These are phyloP conservation scores for Numida meleagris DNA, from an alignment of 2,113 vertebrate species.

Conservation along the genomic window DNA sequence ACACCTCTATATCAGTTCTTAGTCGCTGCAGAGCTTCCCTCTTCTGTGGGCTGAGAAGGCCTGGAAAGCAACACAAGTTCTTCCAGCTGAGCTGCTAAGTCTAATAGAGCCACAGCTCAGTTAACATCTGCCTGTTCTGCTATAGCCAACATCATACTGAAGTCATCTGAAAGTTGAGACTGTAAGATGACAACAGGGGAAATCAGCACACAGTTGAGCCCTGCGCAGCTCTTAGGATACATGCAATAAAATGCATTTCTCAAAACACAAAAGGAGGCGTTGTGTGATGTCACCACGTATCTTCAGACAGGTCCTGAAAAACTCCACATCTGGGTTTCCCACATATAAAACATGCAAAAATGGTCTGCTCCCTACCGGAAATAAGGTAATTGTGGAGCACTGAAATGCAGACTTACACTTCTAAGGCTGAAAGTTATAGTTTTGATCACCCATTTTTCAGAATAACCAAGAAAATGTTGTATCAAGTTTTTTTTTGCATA, in stretches of 20 bases:
- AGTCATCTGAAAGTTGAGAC: not conserved
- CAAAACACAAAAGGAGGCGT: not conserved
- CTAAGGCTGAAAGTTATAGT: not conserved
- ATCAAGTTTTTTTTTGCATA: not conserved
- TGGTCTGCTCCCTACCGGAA: not conserved
- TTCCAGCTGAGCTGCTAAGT: not conserved
- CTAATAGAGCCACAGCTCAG: rapidly evolving
- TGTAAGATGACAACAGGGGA: not conserved
- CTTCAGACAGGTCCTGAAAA: not conserved
- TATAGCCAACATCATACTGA: not conserved
- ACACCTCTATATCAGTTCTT: conserved; percentile 91
- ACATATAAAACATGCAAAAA: rapidly evolving
- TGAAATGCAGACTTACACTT: not conserved
- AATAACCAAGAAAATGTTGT: rapidly evolving
- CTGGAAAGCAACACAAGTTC: conserved; percentile 63
- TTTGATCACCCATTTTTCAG: not conserved
- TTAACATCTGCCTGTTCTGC: not conserved
- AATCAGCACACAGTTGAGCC: not conserved
- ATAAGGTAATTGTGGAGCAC: not conserved
- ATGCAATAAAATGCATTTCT: not conserved
- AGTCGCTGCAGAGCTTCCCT: conserved; percentile 89
- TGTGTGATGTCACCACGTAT: not conserved
- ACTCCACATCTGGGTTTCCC: not conserved
- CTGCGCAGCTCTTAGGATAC: not conserved
- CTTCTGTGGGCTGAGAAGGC: conserved; percentile 91